A percentile compares a stretch with the other conserved stretches of the same genome.
Conservation (phyloP, 1,140 invertebrate species). For the Bathynomus jamesi region DNA sequence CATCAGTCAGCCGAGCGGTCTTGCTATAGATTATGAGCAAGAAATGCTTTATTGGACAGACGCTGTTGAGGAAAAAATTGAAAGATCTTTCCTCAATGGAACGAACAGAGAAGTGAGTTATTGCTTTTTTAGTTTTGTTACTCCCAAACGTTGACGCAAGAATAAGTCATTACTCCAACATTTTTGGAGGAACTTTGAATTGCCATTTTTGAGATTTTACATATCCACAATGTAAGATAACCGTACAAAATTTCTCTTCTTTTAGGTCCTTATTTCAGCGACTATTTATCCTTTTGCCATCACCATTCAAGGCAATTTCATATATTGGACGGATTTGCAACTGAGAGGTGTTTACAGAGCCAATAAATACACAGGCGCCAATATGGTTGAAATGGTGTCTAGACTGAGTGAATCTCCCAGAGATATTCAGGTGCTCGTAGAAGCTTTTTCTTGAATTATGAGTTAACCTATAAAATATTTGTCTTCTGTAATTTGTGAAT, state of each 20-base stretch:
- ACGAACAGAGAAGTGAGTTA: conserved; percentile 52
- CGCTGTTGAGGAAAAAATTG: conserved; percentile 93
- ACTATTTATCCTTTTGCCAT: conserved; percentile 96
- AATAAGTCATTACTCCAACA: too few species aligned
- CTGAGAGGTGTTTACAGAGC: conserved; percentile 88
- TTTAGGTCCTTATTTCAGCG: conserved; percentile 70
- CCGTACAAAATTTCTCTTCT: too few species aligned
- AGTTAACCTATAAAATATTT: too few species aligned
- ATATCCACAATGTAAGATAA: too few species aligned
- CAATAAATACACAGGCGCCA: conserved; percentile 92
- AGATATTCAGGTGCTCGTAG: conserved; percentile 61
- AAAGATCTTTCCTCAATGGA: conserved; percentile 82
- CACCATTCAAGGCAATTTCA: conserved; percentile 80
- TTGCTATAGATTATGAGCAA: conserved; percentile 94
- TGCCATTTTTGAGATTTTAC: too few species aligned
- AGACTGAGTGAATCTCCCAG: conserved; percentile 80
- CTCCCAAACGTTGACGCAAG: too few species aligned
- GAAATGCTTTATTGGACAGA: conserved; percentile 96
- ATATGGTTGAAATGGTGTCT: conserved; percentile 89
- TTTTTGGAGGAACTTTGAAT: too few species aligned
- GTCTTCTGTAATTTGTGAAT: too few species aligned
- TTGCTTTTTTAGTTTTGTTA: neutral
- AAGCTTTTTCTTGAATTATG: too few species aligned
- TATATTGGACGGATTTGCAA: conserved; percentile 97
- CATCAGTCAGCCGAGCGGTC: conserved; percentile 86